These are phyloP conservation scores for Onchidella celtica DNA, from an alignment of 2,888 invertebrate species.

Conservation along the genomic window DNA sequence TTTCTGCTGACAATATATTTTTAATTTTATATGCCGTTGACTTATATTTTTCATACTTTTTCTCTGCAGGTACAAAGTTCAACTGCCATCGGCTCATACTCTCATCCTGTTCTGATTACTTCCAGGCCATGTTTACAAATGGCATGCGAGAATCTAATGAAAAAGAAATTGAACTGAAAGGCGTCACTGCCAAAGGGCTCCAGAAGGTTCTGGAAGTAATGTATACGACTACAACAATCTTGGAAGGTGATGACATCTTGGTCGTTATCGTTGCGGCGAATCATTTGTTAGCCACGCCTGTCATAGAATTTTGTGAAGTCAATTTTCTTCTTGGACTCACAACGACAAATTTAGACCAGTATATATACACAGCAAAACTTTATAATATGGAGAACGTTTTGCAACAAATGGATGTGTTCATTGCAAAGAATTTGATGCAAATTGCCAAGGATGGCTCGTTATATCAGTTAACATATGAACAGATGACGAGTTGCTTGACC, in stretches of 20 bases:
- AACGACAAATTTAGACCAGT: slow-evolving; percentile 79
- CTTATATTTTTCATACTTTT: too few species aligned
- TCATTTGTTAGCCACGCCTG: slow-evolving; percentile 79
- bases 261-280: slow-evolving; percentile 80
- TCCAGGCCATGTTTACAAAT: slow-evolving; percentile 80
- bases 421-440: slow-evolving; percentile 78
- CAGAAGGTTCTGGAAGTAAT: slow-evolving; percentile 79
- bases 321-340: slow-evolving; percentile 80
- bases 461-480: slow-evolving; percentile 75
- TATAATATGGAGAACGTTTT: slow-evolving; percentile 80
- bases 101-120: slow-evolving; percentile 80
- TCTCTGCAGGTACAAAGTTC: slow-evolving; percentile 70
- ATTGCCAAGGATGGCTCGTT: slow-evolving; percentile 78
- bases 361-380: slow-evolving; percentile 79
- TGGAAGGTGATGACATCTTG: slow-evolving; percentile 80
- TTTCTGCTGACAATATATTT: too few species aligned
- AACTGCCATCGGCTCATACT: slow-evolving; percentile 79
- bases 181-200: slow-evolving; percentile 79
- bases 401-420: slow-evolving; percentile 79
- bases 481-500: slow-evolving; percentile 78
- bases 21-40: too few species aligned
- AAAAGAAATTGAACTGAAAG: slow-evolving; percentile 79
- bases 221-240: slow-evolving; percentile 79
- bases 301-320: slow-evolving; percentile 79
- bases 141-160: slow-evolving; percentile 80